Percentiles rank a stretch among this genome's conserved stretches.
Evolutionary conservation across 1,140 invertebrate species (phyloP).

Genomic region (Zophobas atratus): DNA sequence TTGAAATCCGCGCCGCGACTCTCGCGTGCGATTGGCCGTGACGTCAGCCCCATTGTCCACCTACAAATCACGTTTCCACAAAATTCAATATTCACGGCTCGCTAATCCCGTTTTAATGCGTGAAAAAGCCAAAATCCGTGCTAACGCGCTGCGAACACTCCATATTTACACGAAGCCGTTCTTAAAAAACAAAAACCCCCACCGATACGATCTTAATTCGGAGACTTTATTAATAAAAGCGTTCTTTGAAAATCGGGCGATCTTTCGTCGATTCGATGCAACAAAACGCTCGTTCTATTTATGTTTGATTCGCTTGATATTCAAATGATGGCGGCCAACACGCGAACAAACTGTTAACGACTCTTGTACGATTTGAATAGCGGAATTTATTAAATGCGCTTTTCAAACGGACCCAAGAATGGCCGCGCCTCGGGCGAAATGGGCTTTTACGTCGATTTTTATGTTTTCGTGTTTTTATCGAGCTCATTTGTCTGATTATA

Average conservation of each 20-base stretch:
- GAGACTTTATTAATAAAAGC: conserved; percentile 32
- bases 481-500: not conserved
- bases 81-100: not conserved
- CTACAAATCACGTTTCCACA: no score
- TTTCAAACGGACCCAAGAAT: conserved; percentile 25
- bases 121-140: not conserved
- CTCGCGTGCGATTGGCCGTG: no score
- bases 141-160: not conserved
- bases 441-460: not conserved
- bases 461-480: conserved; percentile 3
- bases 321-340: conserved; percentile 46
- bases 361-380: conserved; percentile 45
- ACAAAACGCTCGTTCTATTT: conserved; percentile 49
- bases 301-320: conserved; percentile 49
- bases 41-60: no score
- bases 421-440: not conserved
- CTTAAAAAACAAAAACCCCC: conserved; percentile 9
- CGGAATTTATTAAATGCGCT: conserved; percentile 45
- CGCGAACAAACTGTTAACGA: conserved; percentile 49
- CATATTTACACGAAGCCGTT: conserved; percentile 3
- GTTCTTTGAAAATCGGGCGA: conserved; percentile 18
- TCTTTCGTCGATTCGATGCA: conserved; percentile 45
- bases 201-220: conserved; percentile 32
- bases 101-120: conserved; percentile 5
- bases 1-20: no score